Evolutionary conservation across 2,888 invertebrate genomes (phyloP).

Genomic region (Drosophila kokeensis): DNA sequence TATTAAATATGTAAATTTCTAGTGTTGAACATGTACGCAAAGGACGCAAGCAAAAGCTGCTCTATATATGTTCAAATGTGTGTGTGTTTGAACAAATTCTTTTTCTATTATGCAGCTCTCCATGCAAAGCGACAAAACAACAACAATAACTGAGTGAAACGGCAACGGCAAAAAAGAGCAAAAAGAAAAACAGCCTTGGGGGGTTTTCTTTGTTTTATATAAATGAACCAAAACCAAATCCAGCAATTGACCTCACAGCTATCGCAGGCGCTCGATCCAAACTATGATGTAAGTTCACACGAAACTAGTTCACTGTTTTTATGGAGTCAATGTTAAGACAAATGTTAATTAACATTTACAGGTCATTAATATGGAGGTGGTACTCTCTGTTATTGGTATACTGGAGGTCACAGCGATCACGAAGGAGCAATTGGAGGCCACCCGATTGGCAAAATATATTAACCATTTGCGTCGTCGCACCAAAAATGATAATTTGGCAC

Average conservation of each 20-base stretch:
- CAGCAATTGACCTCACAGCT: constrained; percentile 97
- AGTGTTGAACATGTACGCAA: background rate
- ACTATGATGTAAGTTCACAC: constrained; percentile 96
- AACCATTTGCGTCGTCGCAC: constrained; percentile 96
- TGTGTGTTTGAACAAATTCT: background rate
- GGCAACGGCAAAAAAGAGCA: background rate
- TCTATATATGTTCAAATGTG: background rate
- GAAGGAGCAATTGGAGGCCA: constrained; percentile 88
- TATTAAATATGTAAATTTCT: background rate
- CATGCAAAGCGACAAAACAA: constrained; percentile 18
- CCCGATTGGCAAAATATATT: constrained; percentile 96
- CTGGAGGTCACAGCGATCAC: constrained; percentile 92
- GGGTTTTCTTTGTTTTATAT: constrained; percentile 73
- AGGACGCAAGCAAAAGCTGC: background rate
- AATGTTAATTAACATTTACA: constrained; percentile 79
- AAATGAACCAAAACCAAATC: constrained; percentile 92
- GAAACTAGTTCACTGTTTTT: background rate
- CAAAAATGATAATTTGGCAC: constrained; percentile 92
- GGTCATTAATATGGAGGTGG: constrained; percentile 97
- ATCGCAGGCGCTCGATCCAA: constrained; percentile 97
- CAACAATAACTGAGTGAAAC: background rate
- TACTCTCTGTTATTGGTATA: constrained; percentile 96
- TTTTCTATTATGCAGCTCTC: constrained; percentile 23
- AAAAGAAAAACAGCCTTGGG: constrained; percentile 5
- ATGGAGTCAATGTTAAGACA: background rate